A percentile compares a stretch with the other conserved stretches of the same genome.
Conservation (phyloP, 2,113 vertebrate species). For the Oophaga pumilio region DNA sequence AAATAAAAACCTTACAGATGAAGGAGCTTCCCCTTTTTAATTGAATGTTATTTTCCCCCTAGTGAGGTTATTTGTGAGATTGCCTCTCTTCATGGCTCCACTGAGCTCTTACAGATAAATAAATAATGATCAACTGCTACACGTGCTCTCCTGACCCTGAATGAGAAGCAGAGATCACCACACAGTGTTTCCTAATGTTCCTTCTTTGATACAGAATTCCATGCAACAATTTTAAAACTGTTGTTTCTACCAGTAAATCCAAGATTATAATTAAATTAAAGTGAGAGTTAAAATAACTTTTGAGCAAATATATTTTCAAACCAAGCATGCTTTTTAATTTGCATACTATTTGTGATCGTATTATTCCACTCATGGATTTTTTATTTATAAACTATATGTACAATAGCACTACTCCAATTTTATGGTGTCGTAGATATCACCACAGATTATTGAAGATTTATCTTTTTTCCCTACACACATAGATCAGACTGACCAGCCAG, state of each 20-base stretch:
- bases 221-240: constrained; percentile 13
- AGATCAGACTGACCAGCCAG: background rate
- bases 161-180: constrained; percentile 36
- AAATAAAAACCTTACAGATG: constrained; percentile 5
- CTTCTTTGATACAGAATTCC: background rate
- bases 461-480: no score
- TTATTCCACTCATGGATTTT: background rate
- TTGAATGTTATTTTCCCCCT: constrained; percentile 38
- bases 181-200: background rate
- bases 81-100: constrained; percentile 31
- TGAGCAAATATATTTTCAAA: background rate
- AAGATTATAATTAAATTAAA: background rate
- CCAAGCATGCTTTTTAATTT: background rate
- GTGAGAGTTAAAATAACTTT: background rate
- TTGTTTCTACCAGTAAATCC: background rate
- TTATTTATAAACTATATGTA: background rate
- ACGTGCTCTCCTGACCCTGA: constrained; percentile 33
- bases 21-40: constrained; percentile 4
- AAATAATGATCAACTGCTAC: constrained; percentile 42
- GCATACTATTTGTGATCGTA: background rate
- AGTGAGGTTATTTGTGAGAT: constrained; percentile 13
- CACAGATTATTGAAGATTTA: no score
- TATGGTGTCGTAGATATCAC: background rate
- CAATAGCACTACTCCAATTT: background rate
- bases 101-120: constrained; percentile 49